Evolutionary conservation across 92 coral and sea anemone species (phyloP), one percentile per base, ranked within the genome.

Genomic region (Scolanthus callimorphus): DNA sequence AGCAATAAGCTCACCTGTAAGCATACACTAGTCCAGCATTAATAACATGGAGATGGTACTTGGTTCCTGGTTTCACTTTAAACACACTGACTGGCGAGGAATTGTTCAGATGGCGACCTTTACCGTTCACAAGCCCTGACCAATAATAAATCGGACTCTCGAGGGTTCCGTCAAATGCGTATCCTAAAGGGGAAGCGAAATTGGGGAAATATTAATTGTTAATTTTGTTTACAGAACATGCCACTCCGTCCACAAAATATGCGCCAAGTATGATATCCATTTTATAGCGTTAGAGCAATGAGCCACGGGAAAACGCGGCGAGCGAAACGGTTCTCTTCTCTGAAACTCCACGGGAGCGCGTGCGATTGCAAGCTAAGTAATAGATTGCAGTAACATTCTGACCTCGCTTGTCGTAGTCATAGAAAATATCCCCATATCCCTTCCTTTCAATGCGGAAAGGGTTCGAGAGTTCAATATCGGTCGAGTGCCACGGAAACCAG

Each of bases 111-210:
- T 82, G 95, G 26, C 84, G 80, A 2, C 95, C 95, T 50, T 60
- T 78, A 0, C 95, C 95, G 51, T 86, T 86, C 31, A 85, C 74
- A 29, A 85, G 22, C 19, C 95, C 95, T 38, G 95, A 86, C 79
- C 82, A 86, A 56, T 62, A 86, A 12, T 88, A 82, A 20, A 86
- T 55, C 19, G 85, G 85, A 1, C 79, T 76, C 25, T 68, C 75
- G 17, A 68, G 29, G 1, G 75, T 41, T 31, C 75, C 43, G 53
- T 68, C 75, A 20, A 68, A 68, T 48, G 45, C 57, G 57, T 39
- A 68, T n/a, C 75, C 75, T 68, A 17, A 10, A 29, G n/a, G n/a
- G n/a, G n/a, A n/a, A n/a, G n/a, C n/a, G n/a, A n/a, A n/a, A n/a
- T n/a, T n/a, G n/a, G n/a, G n/a, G n/a, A n/a, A n/a, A n/a, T n/a